phyloP scores from a whole-genome alignment of 1,140 invertebrate species.

The Leptinotarsa undecemlineata region DNA sequence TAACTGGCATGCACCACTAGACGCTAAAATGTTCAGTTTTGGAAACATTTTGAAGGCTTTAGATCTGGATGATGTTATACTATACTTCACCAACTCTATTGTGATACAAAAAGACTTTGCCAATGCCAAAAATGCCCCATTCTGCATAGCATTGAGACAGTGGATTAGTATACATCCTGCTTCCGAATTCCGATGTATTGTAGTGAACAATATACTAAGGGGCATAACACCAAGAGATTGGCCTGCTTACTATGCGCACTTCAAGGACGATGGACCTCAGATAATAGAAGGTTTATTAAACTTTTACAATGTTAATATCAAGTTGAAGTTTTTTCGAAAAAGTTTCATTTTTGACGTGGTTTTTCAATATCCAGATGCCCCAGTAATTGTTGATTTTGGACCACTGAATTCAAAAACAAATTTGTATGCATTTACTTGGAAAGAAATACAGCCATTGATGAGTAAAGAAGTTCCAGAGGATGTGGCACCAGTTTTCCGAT shows the following conservation, averaged over 20 bases:
- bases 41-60: slow-evolving; percentile 47
- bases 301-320: slow-evolving; percentile 47
- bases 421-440: slow-evolving; percentile 51
- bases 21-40: slow-evolving; percentile 51
- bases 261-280: slow-evolving; percentile 47
- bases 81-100: slow-evolving; percentile 47
- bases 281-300: slow-evolving; percentile 46
- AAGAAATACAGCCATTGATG: slow-evolving; percentile 48
- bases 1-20: slow-evolving; percentile 52
- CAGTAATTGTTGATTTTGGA: slow-evolving; percentile 48
- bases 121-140: slow-evolving; percentile 41
- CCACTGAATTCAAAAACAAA: slow-evolving; percentile 50
- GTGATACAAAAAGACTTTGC: slow-evolving; percentile 49
- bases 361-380: slow-evolving; percentile 44
- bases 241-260: slow-evolving; percentile 52
- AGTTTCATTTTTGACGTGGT: slow-evolving; percentile 50
- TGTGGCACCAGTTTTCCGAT: slow-evolving; percentile 50
- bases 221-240: slow-evolving; percentile 52
- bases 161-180: slow-evolving; percentile 52
- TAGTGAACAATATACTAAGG: slow-evolving; percentile 50
- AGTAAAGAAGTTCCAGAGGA: slow-evolving; percentile 44
- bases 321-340: slow-evolving; percentile 42
- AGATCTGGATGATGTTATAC: slow-evolving; percentile 46
- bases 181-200: slow-evolving; percentile 51
- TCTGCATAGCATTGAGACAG: slow-evolving; percentile 48